phyloP scores from a whole-genome alignment of 2,888 invertebrate species.

The Xestia ashworthii region DNA sequence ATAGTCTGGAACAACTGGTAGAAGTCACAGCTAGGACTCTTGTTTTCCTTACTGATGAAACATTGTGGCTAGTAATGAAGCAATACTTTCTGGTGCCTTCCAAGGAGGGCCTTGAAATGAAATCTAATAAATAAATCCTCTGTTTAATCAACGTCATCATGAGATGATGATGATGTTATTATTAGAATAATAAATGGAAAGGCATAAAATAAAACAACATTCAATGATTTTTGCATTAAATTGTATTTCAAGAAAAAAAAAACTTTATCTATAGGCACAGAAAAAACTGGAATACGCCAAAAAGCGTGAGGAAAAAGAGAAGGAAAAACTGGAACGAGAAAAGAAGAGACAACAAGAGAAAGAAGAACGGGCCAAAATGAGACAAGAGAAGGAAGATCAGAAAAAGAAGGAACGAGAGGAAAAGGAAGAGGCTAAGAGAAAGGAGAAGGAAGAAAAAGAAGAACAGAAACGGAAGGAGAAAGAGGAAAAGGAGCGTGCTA shows the following conservation, averaged over 20 bases:
- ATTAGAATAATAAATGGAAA: not conserved
- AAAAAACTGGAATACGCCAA: constrained; percentile 91
- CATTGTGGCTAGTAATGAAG: too few relatives aligned
- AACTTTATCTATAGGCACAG: constrained; percentile 81
- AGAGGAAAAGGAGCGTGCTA: constrained; percentile 89
- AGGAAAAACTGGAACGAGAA: constrained; percentile 86
- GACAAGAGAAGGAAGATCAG: constrained; percentile 85
- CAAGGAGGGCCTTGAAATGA: too few relatives aligned
- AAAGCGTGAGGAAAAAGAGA: constrained; percentile 90
- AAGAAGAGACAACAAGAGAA: constrained; percentile 86
- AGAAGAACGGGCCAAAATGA: constrained; percentile 86
- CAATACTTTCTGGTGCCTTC: too few relatives aligned
- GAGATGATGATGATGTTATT: too few relatives aligned
- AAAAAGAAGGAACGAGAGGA: constrained; percentile 84
- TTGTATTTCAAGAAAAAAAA: not conserved
- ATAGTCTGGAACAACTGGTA: not conserved
- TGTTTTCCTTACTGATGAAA: too few relatives aligned
- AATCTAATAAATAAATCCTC: too few relatives aligned
- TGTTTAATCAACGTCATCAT: too few relatives aligned
- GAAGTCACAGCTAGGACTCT: too few relatives aligned
- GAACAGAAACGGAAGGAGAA: constrained; percentile 88
- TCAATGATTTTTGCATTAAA: not conserved
- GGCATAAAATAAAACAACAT: not conserved
- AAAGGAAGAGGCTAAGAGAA: constrained; percentile 85
- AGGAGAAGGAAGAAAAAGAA: constrained; percentile 89